Base-by-base conservation (phyloP, 2,113 vertebrate genomes). In the Takifugu flavidus region DNA sequence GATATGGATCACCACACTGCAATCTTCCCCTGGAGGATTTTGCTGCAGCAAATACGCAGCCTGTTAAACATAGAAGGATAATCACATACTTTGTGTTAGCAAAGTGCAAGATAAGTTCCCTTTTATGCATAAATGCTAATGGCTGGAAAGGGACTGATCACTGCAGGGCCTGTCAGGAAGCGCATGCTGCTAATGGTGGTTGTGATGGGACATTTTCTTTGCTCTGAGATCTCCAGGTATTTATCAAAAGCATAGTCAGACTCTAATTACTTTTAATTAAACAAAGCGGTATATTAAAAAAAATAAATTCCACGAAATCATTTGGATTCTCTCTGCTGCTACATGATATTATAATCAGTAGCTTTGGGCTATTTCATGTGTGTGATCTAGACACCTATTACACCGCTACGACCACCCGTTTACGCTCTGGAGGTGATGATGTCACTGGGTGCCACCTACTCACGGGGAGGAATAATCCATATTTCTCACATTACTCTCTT, bases 61-160 rank as follows among this genome's bases (percentile, higher is more conserved):
- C 78, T 84, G 87, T 87, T 86, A 69, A 80, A 86, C 83, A 86
- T 69, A 59, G 67, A 15, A 80, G 79, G 82, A 85, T 85, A 87
- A 90, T 88, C 87, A 79, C 67, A 82, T 64, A 82, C 82, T 72
- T 66, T 73, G 75, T 85, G 82, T 86, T 77, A 70, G 72, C 81
- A 86, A 83, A 88, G 72, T 65, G 56, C 62, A 51, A 65, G 62
- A 78, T 71, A 62, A 71, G 62, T 58, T 60, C 62, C 59, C 71
- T 81, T 88, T 82, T 71, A 79, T 79, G 59, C 74, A 64, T 39
- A 45, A 70, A 80, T 80, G 65, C 56, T 80, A 86, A 83, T 70
- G 25, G 73, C 65, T 74, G 72, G 70, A 68, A 77, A 66, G 74
- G 64, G 78, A 66, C 65, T 58, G 51, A 68, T 75, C 59, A 67